Evolutionary conservation across 2,113 vertebrate species (phyloP), one percentile per base, ranked within the genome.

Genomic region (Prionailurus bengalensis): DNA sequence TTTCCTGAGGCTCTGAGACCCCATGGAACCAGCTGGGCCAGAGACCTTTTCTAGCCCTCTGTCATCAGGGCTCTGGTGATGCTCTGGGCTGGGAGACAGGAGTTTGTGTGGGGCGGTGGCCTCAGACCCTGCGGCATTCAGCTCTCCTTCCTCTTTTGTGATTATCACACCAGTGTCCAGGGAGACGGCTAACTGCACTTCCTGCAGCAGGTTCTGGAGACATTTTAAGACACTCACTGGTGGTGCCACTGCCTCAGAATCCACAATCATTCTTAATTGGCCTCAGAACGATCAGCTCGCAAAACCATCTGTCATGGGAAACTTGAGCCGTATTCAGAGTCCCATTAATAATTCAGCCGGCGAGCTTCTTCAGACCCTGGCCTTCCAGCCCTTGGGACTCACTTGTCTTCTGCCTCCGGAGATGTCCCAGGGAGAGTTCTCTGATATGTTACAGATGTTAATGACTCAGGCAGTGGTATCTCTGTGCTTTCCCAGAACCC

Each of bases 291-390:
- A 78, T 78, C 96, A 73, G 94, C 65, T 95, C 2, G 0, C 83
- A 73, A 63, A 87, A 82, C 92, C 85, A 86, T 91, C 97, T 97
- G 95, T 97, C 95, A 78, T 0, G 25, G 76, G 97, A 96, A 90
- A 93, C 94, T 27, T 73, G 97, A 98, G 92, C 79, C 25, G 95
- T 36, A n/a, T 48, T 94, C 83, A 84, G 93, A 71, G 88, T 66
- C 25, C 88, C 65, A 88, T 98, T 81, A 98, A 98, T 97, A 97
- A 98, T 98, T 97, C 95, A 98, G 90, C 70, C 3, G 31, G 81
- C 0, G 6, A 65, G 80, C 80, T 89, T 58, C 83, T 42, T 83
- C 58, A 39, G 94, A 66, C 1, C 0, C 45, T 53, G 80, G 74
- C 70, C 80, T 81, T 16, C 73, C 36, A 83, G 39, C 63, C 76